phyloP scores from a whole-genome alignment of 2,888 invertebrate genomes.

The Nomada lathburiana region DNA sequence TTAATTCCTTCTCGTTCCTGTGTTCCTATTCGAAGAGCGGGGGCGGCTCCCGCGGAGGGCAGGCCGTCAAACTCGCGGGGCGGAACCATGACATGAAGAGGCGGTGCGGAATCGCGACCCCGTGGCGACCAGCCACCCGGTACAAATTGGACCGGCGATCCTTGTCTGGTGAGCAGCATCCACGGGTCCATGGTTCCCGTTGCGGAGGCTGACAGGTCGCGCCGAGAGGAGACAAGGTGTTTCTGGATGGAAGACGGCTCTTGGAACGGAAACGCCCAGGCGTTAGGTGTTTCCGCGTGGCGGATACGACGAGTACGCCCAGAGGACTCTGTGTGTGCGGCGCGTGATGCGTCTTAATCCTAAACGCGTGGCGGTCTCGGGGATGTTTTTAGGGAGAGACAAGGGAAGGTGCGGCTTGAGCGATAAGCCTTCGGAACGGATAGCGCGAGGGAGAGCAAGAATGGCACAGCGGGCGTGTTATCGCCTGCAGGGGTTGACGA shows the following conservation, averaged over 20 bases:
- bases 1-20: conserved; percentile 78
- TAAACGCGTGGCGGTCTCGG: not conserved
- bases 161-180: not conserved
- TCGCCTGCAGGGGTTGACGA: too few relatives aligned
- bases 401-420: too few relatives aligned
- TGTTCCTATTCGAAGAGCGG: conserved; percentile 84
- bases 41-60: conserved; percentile 85
- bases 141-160: conserved; percentile 29
- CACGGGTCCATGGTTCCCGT: not conserved
- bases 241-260: conserved; percentile 58
- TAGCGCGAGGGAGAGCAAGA: too few relatives aligned
- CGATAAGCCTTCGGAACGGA: not conserved
- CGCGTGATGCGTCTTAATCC: conserved; percentile 50
- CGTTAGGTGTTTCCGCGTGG: conserved; percentile 70
- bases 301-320: conserved; percentile 66
- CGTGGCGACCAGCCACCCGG: conserved; percentile 45
- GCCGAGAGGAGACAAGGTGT: not conserved
- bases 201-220: not conserved
- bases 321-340: conserved; percentile 56
- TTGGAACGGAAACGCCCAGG: conserved; percentile 78
- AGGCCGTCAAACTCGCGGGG: conserved; percentile 84
- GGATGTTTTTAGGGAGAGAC: not conserved
- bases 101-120: conserved; percentile 80
- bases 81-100: conserved; percentile 84
- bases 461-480: too few relatives aligned